phyloP scores from a whole-genome alignment of 1,140 invertebrate species.

The Cyphomyrmex costatus region DNA sequence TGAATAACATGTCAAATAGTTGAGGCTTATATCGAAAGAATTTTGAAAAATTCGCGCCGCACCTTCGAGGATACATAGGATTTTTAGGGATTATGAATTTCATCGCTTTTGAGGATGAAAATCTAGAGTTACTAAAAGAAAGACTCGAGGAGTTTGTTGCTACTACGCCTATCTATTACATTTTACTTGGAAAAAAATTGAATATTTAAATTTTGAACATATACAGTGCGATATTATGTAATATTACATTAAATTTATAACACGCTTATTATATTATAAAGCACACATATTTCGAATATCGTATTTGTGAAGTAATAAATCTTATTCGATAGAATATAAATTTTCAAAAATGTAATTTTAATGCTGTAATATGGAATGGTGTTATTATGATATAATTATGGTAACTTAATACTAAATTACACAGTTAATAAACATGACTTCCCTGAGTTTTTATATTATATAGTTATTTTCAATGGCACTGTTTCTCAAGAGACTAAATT shows the following conservation, averaged over 20 bases:
- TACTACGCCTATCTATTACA: background rate
- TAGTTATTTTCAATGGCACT: background rate
- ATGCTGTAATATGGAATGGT: background rate
- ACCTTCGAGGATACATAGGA: background rate
- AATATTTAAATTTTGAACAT: background rate
- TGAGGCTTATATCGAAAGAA: background rate
- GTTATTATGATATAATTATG: background rate
- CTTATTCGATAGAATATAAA: conserved; percentile 33
- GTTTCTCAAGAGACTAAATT: background rate
- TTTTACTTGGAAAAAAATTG: background rate
- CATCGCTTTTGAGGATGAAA: background rate
- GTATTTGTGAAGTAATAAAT: background rate
- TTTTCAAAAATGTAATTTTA: background rate
- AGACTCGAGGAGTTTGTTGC: background rate
- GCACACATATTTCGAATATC: background rate
- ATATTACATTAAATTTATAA: background rate
- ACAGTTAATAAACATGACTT: background rate
- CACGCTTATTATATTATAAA: background rate
- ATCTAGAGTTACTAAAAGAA: background rate
- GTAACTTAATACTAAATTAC: background rate
- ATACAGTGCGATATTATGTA: background rate
- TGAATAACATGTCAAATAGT: background rate
- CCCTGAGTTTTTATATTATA: background rate
- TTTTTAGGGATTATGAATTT: background rate
- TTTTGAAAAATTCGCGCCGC: background rate